Base-by-base conservation (phyloP, 2,888 invertebrate species). In the Dynastes tityus region DNA sequence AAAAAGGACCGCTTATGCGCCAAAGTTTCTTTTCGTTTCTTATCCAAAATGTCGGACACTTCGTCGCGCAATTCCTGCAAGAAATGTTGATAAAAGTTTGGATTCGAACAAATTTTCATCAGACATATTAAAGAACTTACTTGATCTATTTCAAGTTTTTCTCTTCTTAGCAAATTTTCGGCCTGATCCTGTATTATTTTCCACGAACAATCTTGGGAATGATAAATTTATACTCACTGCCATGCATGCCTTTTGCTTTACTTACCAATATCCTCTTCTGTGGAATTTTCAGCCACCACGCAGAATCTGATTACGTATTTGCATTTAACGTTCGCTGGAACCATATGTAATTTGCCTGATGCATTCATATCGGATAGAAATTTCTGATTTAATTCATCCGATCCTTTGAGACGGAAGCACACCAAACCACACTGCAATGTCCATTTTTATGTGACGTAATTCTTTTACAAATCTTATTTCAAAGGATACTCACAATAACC, bases 281-380 rank as follows among this genome's bases (percentile, higher is more conserved):
- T 94, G 8, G 98, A 96, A 87, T 97, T 94, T 87, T 97, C 97
- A 2, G 97, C 94, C 63, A 97, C 96, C 0, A 98, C 96, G 86
- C 98, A 98, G 90, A 99, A 99, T 78, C 98, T 91, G 84, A 98
- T 97, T 71, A 97, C 96, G 87, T 95, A 98, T 84, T 94, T 94
- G 70, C 97, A 97, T 85, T 96, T 95, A 27, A 98, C 94, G 64
- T 93, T 94, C 0, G 98, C 96, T 0, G 98, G 98, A 11, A 98
- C 98, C 98, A 99, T 98, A 88, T 99, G 98, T 80, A 99, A 90
- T 88, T 95, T 96, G 13, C 98, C 98, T 3, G 98, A 97, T 79
- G 96, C 98, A 87, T 99, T 99, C 84, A 99, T 97, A 82, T 93
- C 93, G 79, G 97, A 96, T 84, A 99, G 89, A 55, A 99, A 90